Conservation (phyloP, 2,797 vertebrate genomes). For the Enteromius afrohamiltoni region DNA sequence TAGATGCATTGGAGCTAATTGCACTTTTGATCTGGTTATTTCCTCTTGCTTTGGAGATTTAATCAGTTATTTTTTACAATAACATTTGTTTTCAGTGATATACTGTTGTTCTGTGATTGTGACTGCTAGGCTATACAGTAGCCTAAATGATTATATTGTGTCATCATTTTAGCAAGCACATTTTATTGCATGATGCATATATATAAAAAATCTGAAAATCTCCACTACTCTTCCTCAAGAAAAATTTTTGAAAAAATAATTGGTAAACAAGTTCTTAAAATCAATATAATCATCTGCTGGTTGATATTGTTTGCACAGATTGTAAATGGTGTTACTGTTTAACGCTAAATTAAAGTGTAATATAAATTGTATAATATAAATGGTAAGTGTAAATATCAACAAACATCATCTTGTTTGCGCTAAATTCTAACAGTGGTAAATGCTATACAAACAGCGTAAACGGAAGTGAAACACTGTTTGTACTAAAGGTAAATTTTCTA, state of each 20-base stretch:
- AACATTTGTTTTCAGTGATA: background rate
- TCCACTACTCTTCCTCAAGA: background rate
- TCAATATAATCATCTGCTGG: background rate
- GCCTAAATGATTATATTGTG: background rate
- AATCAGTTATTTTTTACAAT: background rate
- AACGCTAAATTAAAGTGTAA: too few relatives aligned
- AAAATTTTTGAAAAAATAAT: background rate
- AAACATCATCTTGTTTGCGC: constrained; percentile 1
- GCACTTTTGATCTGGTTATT: background rate
- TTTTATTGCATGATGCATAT: background rate
- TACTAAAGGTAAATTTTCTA: background rate
- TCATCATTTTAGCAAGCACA: background rate
- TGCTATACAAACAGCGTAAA: background rate
- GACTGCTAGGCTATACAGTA: background rate
- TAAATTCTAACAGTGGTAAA: background rate
- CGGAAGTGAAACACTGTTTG: background rate
- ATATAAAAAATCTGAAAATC: background rate
- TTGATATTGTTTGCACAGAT: background rate
- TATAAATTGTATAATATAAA: too few relatives aligned
- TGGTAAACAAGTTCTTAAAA: background rate
- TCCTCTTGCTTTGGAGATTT: background rate
- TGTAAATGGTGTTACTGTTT: background rate
- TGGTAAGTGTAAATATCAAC: background rate
- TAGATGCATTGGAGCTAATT: background rate
- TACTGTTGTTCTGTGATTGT: background rate